Conservation (phyloP, 2,113 vertebrate species). For the Lasiurus cinereus region DNA sequence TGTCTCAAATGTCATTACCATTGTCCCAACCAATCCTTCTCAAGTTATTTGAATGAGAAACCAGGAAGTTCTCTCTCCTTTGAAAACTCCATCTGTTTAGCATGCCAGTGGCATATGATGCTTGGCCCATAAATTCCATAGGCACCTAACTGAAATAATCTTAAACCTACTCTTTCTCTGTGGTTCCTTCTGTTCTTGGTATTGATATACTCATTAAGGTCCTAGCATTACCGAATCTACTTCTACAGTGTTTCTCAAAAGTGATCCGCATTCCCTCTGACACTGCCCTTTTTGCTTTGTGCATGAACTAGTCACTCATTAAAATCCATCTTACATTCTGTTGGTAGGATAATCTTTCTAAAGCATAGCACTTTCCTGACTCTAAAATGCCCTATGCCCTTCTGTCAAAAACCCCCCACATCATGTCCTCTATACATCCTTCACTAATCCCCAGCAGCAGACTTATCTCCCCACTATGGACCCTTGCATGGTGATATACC, state of each 20-base stretch:
- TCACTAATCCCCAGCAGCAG: background rate
- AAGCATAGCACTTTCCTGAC: background rate
- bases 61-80: constrained; percentile 9
- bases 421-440: background rate
- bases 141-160: background rate
- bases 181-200: background rate
- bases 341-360: background rate
- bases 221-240: background rate
- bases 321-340: background rate
- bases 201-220: background rate
- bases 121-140: background rate
- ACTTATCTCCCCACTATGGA: background rate
- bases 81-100: background rate
- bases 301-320: background rate
- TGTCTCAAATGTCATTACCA: background rate
- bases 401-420: background rate
- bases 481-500: background rate
- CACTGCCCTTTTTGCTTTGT: background rate
- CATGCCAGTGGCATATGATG: background rate
- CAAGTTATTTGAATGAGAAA: constrained; percentile 42
- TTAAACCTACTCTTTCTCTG: background rate
- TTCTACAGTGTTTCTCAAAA: background rate
- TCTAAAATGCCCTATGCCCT: background rate
- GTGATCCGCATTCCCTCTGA: background rate
- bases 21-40: background rate